Percentiles rank a stretch among this genome's conserved stretches.
phyloP scores from a whole-genome alignment of 2,113 vertebrate species.

The Cichladusa arquata region DNA sequence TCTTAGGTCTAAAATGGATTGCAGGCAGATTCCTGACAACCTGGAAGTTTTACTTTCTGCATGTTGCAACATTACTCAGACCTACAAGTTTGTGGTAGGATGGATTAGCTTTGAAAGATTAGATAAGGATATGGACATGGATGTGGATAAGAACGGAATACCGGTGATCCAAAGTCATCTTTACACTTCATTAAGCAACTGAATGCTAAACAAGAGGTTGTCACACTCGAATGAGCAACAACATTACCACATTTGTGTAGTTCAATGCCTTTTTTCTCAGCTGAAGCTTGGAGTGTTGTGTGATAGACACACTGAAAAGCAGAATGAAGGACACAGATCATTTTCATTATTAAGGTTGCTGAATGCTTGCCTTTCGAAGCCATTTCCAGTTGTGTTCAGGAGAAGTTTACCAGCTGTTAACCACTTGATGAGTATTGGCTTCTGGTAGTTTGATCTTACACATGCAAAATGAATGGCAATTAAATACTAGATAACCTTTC shows the following conservation, averaged over 20 bases:
- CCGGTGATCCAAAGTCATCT: not conserved
- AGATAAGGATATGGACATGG: not conserved
- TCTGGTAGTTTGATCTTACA: not conserved
- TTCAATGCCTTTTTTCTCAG: not conserved
- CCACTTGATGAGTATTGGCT: not conserved
- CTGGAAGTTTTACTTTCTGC: slow-evolving; percentile 6
- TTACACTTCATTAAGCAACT: not conserved
- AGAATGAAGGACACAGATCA: not conserved
- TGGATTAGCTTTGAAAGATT: slow-evolving; percentile 37
- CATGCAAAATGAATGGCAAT: not conserved
- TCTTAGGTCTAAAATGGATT: not conserved
- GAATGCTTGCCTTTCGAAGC: not conserved
- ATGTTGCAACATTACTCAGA: not conserved
- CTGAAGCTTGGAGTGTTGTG: not conserved
- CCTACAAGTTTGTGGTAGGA: not conserved
- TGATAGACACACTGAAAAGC: not conserved
- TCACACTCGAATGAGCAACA: not conserved
- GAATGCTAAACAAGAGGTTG: not conserved
- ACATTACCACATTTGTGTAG: not conserved
- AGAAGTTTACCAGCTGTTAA: not conserved
- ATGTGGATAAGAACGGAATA: not conserved
- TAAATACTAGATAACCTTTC: not conserved
- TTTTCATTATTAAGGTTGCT: not conserved
- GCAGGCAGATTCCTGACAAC: not conserved
- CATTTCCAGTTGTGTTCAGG: not conserved